These are phyloP conservation scores for Candidula unifasciata DNA, from an alignment of 2,888 invertebrate genomes.

Conservation along the genomic window DNA sequence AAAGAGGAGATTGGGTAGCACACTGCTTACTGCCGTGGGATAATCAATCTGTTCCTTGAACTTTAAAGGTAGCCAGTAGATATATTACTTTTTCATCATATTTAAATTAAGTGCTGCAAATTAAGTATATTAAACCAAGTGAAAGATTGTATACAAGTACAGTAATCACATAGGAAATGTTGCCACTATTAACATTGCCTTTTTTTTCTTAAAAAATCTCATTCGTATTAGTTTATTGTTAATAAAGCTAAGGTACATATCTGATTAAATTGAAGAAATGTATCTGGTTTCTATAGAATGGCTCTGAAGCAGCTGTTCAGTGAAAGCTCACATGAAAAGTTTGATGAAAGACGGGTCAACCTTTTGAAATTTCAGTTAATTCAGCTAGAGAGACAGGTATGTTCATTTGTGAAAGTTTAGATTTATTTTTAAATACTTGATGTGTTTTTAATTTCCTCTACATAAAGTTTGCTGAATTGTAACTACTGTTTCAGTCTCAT, in stretches of 20 bases:
- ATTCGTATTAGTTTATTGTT: not conserved
- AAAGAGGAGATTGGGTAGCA: no score
- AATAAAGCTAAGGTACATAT: not conserved
- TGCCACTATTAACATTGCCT: not conserved
- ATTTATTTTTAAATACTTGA: no score
- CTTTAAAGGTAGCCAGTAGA: no score
- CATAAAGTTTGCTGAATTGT: not conserved
- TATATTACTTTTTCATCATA: no score
- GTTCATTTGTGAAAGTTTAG: not conserved
- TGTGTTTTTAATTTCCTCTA: not conserved
- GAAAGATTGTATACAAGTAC: no score
- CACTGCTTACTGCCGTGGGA: no score
- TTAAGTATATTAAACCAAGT: no score
- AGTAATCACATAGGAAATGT: not conserved
- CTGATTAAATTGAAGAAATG: not conserved
- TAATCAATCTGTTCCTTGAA: no score
- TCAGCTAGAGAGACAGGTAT: constrained; percentile 76
- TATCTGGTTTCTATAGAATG: constrained; percentile 55
- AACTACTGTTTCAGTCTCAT: no score
- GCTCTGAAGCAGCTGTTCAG: constrained; percentile 69
- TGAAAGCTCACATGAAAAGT: constrained; percentile 72
- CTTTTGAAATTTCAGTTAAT: constrained; percentile 74
- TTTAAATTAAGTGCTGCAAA: no score
- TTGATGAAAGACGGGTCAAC: constrained; percentile 74
- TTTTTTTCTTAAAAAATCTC: not conserved